Evolutionary conservation across 2,797 vertebrate species (phyloP).

Genomic region (Odontamblyopus rebecca): DNA sequence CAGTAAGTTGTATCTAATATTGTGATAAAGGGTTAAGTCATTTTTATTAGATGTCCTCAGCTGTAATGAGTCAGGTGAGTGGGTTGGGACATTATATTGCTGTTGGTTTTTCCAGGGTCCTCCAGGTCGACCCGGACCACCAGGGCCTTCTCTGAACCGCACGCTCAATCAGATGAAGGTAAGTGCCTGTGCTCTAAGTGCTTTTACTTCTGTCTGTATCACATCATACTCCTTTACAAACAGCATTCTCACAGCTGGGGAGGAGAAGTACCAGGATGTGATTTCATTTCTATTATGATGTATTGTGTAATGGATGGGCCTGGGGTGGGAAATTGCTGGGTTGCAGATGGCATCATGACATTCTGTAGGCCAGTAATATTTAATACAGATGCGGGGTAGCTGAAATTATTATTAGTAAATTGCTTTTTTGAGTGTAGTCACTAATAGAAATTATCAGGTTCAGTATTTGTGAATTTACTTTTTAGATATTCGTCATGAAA

Average conservation of each 20-base stretch:
- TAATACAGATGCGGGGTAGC: no score
- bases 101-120: slow-evolving; percentile 67
- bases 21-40: neutral
- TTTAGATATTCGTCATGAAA: no score
- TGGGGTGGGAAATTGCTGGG: no score
- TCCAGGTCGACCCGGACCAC: slow-evolving; percentile 75
- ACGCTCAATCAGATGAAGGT: slow-evolving; percentile 76
- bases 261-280: neutral
- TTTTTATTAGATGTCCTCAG: neutral
- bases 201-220: neutral
- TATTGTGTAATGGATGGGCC: neutral
- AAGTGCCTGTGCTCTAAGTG: slow-evolving; percentile 20
- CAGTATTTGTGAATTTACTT: no score
- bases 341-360: no score
- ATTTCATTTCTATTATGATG: neutral
- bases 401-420: no score
- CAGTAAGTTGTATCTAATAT: slow-evolving; percentile 63
- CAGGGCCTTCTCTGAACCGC: slow-evolving; percentile 60
- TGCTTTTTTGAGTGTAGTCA: no score
- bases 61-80: neutral
- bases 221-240: neutral
- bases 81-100: neutral
- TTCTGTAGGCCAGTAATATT: no score
- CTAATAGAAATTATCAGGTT: no score
- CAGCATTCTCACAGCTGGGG: neutral